Conservation (phyloP, 2,113 vertebrate genomes). For the Hemichromis elongatus region DNA sequence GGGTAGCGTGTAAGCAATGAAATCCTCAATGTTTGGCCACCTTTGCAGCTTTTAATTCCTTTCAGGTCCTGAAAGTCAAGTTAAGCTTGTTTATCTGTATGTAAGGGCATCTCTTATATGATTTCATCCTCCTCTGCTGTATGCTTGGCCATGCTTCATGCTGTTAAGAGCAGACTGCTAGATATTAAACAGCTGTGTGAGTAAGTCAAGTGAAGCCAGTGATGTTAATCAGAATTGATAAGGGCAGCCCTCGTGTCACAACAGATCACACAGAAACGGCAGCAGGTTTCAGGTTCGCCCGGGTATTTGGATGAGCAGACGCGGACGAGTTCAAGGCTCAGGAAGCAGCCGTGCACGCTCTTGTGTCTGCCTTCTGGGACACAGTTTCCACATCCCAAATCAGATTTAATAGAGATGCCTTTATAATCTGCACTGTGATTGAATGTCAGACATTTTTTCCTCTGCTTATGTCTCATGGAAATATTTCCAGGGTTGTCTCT, state of each 20-base stretch:
- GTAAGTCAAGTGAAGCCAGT: constrained; percentile 22
- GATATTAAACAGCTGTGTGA: constrained; percentile 45
- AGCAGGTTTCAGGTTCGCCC: constrained; percentile 35
- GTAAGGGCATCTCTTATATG: background rate
- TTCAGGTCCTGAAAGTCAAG: background rate
- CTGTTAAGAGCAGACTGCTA: background rate
- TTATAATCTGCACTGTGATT: background rate
- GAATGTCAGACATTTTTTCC: background rate
- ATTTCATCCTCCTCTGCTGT: background rate
- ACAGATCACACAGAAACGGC: constrained; percentile 38
- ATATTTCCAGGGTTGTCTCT: background rate
- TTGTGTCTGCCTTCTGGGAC: background rate
- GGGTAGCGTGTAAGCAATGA: background rate
- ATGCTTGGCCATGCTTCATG: background rate
- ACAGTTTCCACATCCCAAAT: background rate
- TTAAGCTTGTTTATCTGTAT: background rate
- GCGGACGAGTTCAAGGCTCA: constrained; percentile 1
- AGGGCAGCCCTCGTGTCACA: constrained; percentile 60
- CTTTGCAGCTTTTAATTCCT: background rate
- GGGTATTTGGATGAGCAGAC: constrained; percentile 29
- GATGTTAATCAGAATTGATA: constrained; percentile 63
- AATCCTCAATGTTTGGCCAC: background rate
- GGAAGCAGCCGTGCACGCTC: background rate
- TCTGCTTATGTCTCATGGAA: background rate
- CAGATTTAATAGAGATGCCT: constrained; percentile 12